Evolutionary conservation across 2,113 vertebrate species (phyloP).

Genomic region (Phodopus roborovskii): DNA sequence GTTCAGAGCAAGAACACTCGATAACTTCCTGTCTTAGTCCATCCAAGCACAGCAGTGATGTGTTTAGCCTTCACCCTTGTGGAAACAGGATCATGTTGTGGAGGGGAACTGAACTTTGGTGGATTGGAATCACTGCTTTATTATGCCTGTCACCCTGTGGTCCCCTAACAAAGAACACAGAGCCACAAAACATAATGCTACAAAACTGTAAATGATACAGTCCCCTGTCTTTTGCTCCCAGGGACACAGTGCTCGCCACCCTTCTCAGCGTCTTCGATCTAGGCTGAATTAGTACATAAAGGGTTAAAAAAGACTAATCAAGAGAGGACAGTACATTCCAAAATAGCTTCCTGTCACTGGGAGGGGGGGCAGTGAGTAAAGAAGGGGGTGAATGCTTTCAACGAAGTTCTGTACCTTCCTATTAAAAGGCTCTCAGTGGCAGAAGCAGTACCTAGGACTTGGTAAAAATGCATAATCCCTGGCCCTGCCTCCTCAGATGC

Average conservation of each 20-base stretch:
- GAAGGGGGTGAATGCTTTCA: fast-evolving
- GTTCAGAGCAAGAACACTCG: constrained; percentile 43
- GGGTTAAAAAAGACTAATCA: constrained; percentile 29
- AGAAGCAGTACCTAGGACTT: not conserved
- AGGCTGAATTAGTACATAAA: not conserved
- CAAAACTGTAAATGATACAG: constrained; percentile 27
- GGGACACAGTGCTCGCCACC: not conserved
- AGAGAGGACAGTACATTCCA: not conserved
- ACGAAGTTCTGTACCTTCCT: not conserved
- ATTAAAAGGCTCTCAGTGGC: too few species aligned
- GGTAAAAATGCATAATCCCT: not conserved
- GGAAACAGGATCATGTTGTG: constrained; percentile 30
- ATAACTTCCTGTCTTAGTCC: not conserved
- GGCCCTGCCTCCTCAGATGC: not conserved
- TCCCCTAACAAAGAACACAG: constrained; percentile 27
- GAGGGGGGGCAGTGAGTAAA: not conserved
- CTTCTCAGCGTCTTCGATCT: not conserved
- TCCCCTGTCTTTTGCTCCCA: not conserved
- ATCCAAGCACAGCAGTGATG: not conserved
- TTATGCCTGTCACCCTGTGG: not conserved
- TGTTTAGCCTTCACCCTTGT: constrained; percentile 11
- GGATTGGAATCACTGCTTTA: constrained; percentile 54
- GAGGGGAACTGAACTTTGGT: constrained; percentile 56
- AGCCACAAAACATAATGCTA: constrained; percentile 20
- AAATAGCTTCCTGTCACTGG: not conserved